Conservation (phyloP, 2,888 invertebrate species). For the Nesidiocoris tenuis region DNA sequence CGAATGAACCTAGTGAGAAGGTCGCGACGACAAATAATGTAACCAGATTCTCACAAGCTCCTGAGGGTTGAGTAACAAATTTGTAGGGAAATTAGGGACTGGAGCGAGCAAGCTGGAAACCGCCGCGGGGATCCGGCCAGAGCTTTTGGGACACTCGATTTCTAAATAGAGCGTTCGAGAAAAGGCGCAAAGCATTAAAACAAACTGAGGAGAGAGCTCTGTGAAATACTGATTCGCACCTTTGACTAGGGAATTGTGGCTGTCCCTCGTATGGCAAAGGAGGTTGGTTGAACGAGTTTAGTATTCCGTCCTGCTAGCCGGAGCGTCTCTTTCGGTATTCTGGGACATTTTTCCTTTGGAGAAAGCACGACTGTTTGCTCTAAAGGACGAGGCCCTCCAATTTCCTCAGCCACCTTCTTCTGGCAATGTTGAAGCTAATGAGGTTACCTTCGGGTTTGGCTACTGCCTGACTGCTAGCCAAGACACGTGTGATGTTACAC, state of each 20-base stretch:
- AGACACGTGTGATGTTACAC: not conserved
- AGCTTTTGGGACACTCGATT: no score
- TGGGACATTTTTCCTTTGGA: conserved; percentile 14
- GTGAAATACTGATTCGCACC: not conserved
- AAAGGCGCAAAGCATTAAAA: no score
- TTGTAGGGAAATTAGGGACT: no score
- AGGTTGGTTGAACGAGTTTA: not conserved
- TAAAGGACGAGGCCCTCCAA: conserved; percentile 8
- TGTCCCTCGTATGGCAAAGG: not conserved
- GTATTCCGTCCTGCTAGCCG: not conserved
- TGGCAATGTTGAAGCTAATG: conserved; percentile 22
- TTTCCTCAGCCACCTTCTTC: not conserved
- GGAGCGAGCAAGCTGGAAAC: no score
- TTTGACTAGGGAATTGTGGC: no score
- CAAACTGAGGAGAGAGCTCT: not conserved
- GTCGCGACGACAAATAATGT: no score
- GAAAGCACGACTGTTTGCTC: conserved; percentile 27
- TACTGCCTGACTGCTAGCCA: not conserved
- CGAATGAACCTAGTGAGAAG: no score
- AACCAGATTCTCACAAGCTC: no score
- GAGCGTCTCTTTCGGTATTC: conserved; percentile 28
- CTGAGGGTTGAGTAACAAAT: no score
- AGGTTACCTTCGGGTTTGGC: conserved; percentile 16
- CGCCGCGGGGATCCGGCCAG: no score
- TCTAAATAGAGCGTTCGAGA: no score